These are phyloP conservation scores for Anoplopoma fimbria DNA, from an alignment of 2,113 vertebrate genomes.

Conservation along the genomic window DNA sequence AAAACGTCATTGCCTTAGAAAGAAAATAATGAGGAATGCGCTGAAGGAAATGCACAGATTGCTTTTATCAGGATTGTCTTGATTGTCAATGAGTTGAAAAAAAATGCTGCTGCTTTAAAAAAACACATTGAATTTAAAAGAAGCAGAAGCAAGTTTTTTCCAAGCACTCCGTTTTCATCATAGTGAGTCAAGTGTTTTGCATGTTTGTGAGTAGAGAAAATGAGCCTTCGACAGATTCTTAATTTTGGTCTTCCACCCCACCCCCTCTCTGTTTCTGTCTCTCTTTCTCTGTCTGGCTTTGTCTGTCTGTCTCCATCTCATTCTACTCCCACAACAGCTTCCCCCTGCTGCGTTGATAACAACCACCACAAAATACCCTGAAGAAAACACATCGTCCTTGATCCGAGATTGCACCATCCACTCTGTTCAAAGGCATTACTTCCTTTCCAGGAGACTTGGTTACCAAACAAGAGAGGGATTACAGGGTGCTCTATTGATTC, in stretches of 20 bases:
- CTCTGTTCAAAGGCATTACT: constrained; percentile 58
- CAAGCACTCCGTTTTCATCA: background rate
- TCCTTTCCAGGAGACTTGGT: constrained; percentile 59
- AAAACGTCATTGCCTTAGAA: background rate
- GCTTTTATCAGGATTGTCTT: background rate
- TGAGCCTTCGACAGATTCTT: background rate
- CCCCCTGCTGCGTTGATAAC: constrained; percentile 66
- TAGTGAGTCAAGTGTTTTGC: background rate
- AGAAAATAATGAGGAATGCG: background rate
- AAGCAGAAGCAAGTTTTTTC: background rate
- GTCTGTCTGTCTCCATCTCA: constrained; percentile 31
- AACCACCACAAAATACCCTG: constrained; percentile 62
- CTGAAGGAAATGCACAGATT: background rate
- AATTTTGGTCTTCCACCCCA: background rate
- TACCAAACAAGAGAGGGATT: constrained; percentile 67
- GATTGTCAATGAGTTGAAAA: background rate
- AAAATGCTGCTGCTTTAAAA: background rate
- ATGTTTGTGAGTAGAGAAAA: background rate
- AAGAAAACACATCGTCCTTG: constrained; percentile 69
- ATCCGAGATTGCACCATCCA: constrained; percentile 62
- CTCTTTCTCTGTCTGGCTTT: constrained; percentile 24
- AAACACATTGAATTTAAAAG: background rate
- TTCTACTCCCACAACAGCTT: constrained; percentile 31
- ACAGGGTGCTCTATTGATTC: constrained; percentile 60
- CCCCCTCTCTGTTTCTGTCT: background rate